phyloP scores from a whole-genome alignment of 2,888 invertebrate genomes.

The Calameuta pallipes region DNA sequence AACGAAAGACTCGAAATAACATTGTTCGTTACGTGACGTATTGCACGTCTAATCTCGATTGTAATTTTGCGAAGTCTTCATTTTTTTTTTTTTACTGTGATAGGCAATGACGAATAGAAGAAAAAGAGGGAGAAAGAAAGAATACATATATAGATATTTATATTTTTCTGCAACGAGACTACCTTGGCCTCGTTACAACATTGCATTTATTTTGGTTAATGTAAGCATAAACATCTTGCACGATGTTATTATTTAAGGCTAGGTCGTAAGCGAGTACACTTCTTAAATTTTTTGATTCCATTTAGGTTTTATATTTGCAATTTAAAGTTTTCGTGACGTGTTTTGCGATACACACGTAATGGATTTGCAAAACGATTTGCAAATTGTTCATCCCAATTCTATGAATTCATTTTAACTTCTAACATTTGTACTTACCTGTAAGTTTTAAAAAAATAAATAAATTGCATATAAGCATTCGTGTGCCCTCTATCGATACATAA shows the following conservation, averaged over 20 bases:
- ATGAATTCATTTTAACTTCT: slow-evolving; percentile 36
- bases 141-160: not conserved
- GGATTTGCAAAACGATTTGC: no score
- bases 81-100: slow-evolving; percentile 32
- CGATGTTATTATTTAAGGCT: no score
- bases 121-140: not conserved
- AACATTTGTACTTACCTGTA: slow-evolving; percentile 41
- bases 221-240: not conserved
- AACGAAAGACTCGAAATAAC: slow-evolving; percentile 15
- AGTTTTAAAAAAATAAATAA: slow-evolving; percentile 32
- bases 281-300: no score
- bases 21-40: not conserved
- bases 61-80: slow-evolving; percentile 1
- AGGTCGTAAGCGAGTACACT: no score
- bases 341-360: no score
- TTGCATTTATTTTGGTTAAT: slow-evolving; percentile 24
- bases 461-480: not conserved
- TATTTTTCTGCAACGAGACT: not conserved
- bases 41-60: not conserved
- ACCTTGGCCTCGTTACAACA: not conserved
- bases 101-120: slow-evolving; percentile 28
- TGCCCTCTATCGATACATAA: slow-evolving; percentile 5
- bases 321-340: no score
- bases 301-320: no score
- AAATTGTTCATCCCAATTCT: slow-evolving; percentile 6